Percentiles rank a stretch among this genome's conserved stretches.
Evolutionary conservation across 2,888 invertebrate genomes (phyloP).

Genomic region (Aleiodes alternator): DNA sequence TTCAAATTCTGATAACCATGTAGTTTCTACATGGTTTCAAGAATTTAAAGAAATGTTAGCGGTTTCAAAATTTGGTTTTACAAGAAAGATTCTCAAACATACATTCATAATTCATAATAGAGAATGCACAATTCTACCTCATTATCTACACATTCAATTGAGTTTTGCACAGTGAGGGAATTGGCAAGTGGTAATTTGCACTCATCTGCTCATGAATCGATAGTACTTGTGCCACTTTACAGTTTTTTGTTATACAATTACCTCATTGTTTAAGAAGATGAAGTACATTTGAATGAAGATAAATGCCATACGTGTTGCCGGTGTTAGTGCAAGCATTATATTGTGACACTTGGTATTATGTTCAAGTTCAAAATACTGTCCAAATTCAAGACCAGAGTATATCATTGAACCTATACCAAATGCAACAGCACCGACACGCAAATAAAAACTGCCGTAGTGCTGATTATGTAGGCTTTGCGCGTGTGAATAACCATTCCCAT

Average conservation of each 20-base stretch:
- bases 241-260: conserved; percentile 72
- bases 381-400: conserved; percentile 95
- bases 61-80: conserved; percentile 32
- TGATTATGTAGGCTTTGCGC: conserved; percentile 77
- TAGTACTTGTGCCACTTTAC: neutral
- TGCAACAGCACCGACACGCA: conserved; percentile 95
- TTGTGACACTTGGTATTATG: conserved; percentile 94
- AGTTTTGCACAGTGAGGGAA: conserved; percentile 12
- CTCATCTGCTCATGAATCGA: neutral
- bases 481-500: conserved; percentile 66
- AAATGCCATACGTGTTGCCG: conserved; percentile 95
- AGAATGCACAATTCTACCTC: conserved; percentile 67
- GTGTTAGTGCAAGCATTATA: conserved; percentile 91
- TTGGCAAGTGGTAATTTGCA: conserved; percentile 10
- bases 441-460: conserved; percentile 94
- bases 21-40: too few species aligned
- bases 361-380: conserved; percentile 95
- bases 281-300: conserved; percentile 99
- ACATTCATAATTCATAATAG: conserved; percentile 39
- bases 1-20: too few species aligned
- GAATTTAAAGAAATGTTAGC: too few species aligned
- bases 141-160: conserved; percentile 57
- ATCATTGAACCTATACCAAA: conserved; percentile 99
- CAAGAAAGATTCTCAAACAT: conserved; percentile 6
- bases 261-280: conserved; percentile 97